phyloP scores from a whole-genome alignment of 2,113 vertebrate genomes.

The Lipophrys pholis region DNA sequence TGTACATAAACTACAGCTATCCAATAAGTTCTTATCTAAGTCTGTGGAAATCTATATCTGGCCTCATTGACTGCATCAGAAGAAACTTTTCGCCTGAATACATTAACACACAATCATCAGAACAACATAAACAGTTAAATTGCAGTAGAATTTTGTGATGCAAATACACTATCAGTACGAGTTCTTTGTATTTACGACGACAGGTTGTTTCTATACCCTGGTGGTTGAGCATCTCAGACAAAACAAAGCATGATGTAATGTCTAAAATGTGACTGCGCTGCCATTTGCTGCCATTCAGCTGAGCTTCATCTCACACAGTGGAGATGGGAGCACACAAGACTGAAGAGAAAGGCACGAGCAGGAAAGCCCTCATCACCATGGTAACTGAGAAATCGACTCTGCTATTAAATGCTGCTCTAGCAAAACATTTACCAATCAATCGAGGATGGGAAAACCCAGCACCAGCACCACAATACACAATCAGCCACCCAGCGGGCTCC shows the following conservation, averaged over 20 bases:
- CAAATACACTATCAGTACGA: too few relatives aligned
- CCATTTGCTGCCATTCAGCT: constrained; percentile 37
- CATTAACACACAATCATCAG: neutral
- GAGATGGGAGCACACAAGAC: constrained; percentile 34
- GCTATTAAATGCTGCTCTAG: constrained; percentile 55
- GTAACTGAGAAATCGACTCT: constrained; percentile 70
- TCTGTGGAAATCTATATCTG: neutral
- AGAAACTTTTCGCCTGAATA: neutral
- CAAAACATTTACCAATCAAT: constrained; percentile 56
- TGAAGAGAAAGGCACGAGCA: constrained; percentile 51
- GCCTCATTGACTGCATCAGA: neutral
- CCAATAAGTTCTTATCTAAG: neutral
- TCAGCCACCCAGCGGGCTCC: neutral
- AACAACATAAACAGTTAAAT: too few relatives aligned
- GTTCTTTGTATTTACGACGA: too few relatives aligned
- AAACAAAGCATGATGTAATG: constrained; percentile 23
- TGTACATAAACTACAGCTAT: neutral
- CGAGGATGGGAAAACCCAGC: constrained; percentile 36
- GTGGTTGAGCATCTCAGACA: constrained; percentile 17
- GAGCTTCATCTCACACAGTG: constrained; percentile 42
- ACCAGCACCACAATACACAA: neutral
- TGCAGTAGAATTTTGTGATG: too few relatives aligned
- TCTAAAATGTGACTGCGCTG: constrained; percentile 24
- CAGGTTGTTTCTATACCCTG: too few relatives aligned
- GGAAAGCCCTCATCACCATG: constrained; percentile 76